Evolutionary conservation across 2,797 vertebrate genomes (phyloP).

Genomic region (Lutjanus argentimaculatus): DNA sequence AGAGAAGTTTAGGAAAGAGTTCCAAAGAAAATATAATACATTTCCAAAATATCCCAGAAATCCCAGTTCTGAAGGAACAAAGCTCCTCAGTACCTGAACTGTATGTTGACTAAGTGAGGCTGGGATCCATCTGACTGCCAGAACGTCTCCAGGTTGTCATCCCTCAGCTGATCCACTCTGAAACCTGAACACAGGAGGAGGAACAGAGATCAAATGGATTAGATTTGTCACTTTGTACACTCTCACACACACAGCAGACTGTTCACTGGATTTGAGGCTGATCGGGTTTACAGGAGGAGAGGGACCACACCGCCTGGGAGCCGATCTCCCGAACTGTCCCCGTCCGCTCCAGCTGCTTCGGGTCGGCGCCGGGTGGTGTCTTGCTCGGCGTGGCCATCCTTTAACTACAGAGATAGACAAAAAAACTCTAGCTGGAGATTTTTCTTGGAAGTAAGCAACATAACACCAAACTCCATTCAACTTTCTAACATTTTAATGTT

Average conservation of each 20-base stretch:
- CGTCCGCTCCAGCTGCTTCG: slow-evolving; percentile 97
- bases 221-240: fast-evolving
- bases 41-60: background rate
- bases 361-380: slow-evolving; percentile 96
- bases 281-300: slow-evolving; percentile 99
- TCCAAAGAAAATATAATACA: no score
- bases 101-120: slow-evolving; percentile 98
- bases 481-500: fast-evolving
- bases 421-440: background rate
- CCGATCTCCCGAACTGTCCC: slow-evolving; percentile 99
- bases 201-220: background rate
- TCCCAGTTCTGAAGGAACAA: background rate
- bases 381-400: slow-evolving; percentile 96
- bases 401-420: background rate
- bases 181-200: slow-evolving; percentile 87
- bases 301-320: slow-evolving; percentile 98
- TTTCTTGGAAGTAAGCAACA: background rate
- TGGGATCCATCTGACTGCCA: slow-evolving; percentile 99
- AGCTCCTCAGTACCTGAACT: slow-evolving; percentile 90
- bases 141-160: slow-evolving; percentile 98
- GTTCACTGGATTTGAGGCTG: background rate
- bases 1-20: no score
- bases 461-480: background rate
- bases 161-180: slow-evolving; percentile 97
- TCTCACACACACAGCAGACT: fast-evolving